phyloP scores from a whole-genome alignment of 1,140 invertebrate species.

The Tetramorium alpestre region DNA sequence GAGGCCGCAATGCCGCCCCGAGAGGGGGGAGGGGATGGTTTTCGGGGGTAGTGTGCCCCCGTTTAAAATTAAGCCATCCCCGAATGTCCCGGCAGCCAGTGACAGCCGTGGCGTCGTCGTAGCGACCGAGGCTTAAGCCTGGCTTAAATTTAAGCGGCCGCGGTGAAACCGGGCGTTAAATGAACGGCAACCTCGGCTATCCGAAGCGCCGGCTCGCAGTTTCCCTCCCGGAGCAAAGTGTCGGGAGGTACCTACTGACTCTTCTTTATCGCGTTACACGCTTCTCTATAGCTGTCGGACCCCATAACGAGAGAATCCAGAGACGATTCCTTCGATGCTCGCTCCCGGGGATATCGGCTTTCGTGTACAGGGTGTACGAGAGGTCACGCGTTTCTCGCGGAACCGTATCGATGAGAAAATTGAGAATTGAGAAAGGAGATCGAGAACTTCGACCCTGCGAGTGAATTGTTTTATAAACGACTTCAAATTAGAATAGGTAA shows the following conservation, averaged over 20 bases:
- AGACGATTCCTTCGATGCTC: slow-evolving; percentile 1
- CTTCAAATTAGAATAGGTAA: slow-evolving; percentile 1
- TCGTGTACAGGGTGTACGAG: too few relatives aligned
- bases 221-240: slow-evolving; percentile 24
- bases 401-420: background rate
- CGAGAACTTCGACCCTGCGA: background rate
- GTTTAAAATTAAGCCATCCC: slow-evolving; percentile 60
- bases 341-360: background rate
- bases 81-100: slow-evolving; percentile 46
- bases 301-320: slow-evolving; percentile 14
- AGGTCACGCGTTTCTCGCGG: background rate
- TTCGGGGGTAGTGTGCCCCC: background rate
- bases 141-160: slow-evolving; percentile 63
- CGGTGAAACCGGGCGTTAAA: slow-evolving; percentile 65
- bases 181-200: slow-evolving; percentile 28
- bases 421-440: background rate
- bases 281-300: background rate
- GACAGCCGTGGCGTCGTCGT: slow-evolving; percentile 50
- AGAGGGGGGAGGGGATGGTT: slow-evolving; percentile 28
- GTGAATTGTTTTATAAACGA: background rate
- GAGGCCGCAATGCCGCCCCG: background rate
- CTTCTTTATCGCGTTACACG: slow-evolving; percentile 47
- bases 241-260: slow-evolving; percentile 6
- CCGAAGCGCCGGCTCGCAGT: background rate
- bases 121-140: slow-evolving; percentile 42